phyloP scores from a whole-genome alignment of 2,113 vertebrate genomes.

The Prunella fulvescens region DNA sequence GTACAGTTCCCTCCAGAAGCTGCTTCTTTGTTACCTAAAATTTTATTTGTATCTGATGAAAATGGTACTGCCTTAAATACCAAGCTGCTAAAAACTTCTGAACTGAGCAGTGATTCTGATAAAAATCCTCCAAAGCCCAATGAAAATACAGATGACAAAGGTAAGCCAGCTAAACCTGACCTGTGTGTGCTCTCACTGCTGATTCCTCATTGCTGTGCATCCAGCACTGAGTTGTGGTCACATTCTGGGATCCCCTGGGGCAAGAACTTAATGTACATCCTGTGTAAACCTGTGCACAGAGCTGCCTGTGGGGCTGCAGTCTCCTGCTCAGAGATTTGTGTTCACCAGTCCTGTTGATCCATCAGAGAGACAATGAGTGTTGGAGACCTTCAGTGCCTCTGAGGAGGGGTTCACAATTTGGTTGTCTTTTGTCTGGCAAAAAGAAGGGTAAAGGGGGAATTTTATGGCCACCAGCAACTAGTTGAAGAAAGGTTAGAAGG shows the following conservation, averaged over 20 bases:
- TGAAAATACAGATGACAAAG: background rate
- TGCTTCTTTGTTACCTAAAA: slow-evolving; percentile 61
- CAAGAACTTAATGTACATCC: background rate
- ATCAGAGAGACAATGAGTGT: background rate
- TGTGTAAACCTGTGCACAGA: background rate
- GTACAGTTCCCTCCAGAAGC: slow-evolving; percentile 68
- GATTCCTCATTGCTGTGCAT: background rate
- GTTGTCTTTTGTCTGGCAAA: background rate
- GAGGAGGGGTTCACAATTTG: background rate
- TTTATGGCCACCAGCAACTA: background rate
- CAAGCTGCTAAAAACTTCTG: background rate
- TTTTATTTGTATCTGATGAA: slow-evolving; percentile 52
- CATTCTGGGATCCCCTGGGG: background rate
- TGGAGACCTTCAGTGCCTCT: background rate
- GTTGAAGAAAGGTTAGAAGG: background rate
- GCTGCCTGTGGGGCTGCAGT: background rate
- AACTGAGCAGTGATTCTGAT: background rate
- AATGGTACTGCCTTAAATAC: background rate
- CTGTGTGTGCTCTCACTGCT: background rate
- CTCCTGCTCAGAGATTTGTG: background rate
- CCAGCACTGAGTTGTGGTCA: background rate
- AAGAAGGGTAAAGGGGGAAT: background rate
- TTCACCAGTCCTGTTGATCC: background rate
- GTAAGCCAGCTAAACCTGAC: slow-evolving; percentile 11
- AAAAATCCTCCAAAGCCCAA: background rate